These are phyloP conservation scores for Luperina nickerlii DNA, from an alignment of 2,888 invertebrate species.

Conservation along the genomic window DNA sequence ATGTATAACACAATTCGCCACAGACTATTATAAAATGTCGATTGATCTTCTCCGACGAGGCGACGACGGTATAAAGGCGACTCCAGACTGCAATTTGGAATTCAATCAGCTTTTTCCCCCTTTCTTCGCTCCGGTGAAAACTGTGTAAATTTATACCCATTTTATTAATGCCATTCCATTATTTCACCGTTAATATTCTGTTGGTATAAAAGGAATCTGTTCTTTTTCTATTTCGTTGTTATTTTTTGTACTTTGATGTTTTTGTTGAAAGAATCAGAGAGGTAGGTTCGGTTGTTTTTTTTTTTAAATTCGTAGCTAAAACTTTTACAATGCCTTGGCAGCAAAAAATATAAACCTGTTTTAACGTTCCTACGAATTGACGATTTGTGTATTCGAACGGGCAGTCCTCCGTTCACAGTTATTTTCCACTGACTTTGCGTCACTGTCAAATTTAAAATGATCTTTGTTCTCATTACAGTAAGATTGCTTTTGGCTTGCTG, in stretches of 20 bases:
- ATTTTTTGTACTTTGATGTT: not conserved
- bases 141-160: constrained; percentile 72
- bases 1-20: constrained; percentile 17
- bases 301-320: not conserved
- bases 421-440: not conserved
- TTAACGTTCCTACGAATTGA: not conserved
- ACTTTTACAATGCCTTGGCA: not conserved
- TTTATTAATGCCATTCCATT: constrained; percentile 70
- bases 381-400: not conserved
- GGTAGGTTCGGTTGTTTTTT: not conserved
- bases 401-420: too few species aligned
- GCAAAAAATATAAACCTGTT: not conserved
- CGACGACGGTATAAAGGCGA: constrained; percentile 64
- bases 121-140: constrained; percentile 68
- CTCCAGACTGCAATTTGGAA: constrained; percentile 79
- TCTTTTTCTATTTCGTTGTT: constrained; percentile 2
- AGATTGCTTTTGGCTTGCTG: not conserved
- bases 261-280: not conserved
- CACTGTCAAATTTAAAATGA: not conserved
- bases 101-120: constrained; percentile 81
- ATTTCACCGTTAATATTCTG: constrained; percentile 59
- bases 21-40: constrained; percentile 46
- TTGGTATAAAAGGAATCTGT: constrained; percentile 21
- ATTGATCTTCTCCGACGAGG: constrained; percentile 52
- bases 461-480: not conserved